Evolutionary conservation across 2,113 vertebrate species (phyloP), one percentile per base, ranked within the genome.

Genomic region (Coturnix japonica): DNA sequence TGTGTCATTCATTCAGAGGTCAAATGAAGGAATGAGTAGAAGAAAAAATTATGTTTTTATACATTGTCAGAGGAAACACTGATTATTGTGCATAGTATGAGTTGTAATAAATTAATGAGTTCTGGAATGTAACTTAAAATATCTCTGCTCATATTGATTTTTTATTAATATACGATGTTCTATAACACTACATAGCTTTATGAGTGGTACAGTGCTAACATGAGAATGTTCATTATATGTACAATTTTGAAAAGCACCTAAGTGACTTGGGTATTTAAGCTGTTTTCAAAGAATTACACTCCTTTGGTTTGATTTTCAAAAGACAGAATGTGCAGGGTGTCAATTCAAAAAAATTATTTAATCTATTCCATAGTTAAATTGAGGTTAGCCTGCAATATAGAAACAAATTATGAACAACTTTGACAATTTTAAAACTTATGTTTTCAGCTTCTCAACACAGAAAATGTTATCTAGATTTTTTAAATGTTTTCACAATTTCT

Each of bases 41-140:
- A 95, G 83, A 88, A 89, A 70, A 19, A 44, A 78, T 63, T 59
- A 56, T 44, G 26, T 43, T 71, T 46, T 56, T 94, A 82, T 75
- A 51, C 60, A 64, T 88, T 87, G 72, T 95, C 64, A 78, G 66
- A 93, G 64, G 51, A 96, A 95, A 89, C 93, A 88, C 83, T 95
- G 81, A 73, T 89, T 84, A 59, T 73, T 91, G 91, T 96, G 80
- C 82, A 91, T 94, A 94, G 81, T 91, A 74, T 51, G 51, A 91
- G 87, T 89, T 96, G 93, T 94, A 93, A 96, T 94, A 94, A 93
- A 91, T 94, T 85, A 47, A 83, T 91, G 66, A 54, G 53, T 85
- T 91, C 67, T 87, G 90, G 77, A 87, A 93, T 91, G 76, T 96
- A 95, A 93, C n/a, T 95, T 96, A 93, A 95, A 95, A 37, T 93